Evolutionary conservation across 2,113 vertebrate genomes (phyloP).

Genomic region (Callithrix jacchus): DNA sequence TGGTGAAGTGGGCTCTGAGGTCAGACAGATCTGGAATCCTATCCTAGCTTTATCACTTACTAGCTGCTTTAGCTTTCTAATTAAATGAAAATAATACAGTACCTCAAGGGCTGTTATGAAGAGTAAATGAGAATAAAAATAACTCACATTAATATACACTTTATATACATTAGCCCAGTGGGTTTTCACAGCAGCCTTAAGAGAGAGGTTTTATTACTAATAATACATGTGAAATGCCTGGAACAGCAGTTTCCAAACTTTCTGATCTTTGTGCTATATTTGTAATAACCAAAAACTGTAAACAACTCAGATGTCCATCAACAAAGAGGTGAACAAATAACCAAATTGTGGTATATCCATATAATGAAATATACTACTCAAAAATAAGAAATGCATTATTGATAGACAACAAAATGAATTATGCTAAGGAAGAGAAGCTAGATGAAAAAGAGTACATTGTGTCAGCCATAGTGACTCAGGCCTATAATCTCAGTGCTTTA

Average conservation of each 20-base stretch:
- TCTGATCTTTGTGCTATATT: neutral
- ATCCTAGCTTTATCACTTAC: neutral
- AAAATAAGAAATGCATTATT: neutral
- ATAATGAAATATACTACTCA: neutral
- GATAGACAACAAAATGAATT: neutral
- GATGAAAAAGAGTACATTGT: neutral
- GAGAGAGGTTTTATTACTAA: neutral
- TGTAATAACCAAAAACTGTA: neutral
- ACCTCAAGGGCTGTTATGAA: too few species aligned
- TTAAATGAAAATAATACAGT: neutral
- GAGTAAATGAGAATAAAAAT: neutral
- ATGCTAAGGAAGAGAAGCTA: neutral
- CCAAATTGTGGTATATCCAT: neutral
- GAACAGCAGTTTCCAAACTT: neutral
- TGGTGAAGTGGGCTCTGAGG: neutral
- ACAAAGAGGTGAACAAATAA: too few species aligned
- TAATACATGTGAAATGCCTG: neutral
- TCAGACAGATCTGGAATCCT: neutral
- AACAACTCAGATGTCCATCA: too few species aligned
- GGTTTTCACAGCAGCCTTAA: neutral
- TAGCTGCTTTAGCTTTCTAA: neutral
- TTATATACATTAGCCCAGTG: too few species aligned
- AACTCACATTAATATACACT: neutral
- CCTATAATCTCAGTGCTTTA: too few species aligned
- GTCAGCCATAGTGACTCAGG: too few species aligned